Percentiles rank a stretch among this genome's conserved stretches.
Conservation (phyloP, 2,888 invertebrate species). For the Pristionchus entomophagus region DNA sequence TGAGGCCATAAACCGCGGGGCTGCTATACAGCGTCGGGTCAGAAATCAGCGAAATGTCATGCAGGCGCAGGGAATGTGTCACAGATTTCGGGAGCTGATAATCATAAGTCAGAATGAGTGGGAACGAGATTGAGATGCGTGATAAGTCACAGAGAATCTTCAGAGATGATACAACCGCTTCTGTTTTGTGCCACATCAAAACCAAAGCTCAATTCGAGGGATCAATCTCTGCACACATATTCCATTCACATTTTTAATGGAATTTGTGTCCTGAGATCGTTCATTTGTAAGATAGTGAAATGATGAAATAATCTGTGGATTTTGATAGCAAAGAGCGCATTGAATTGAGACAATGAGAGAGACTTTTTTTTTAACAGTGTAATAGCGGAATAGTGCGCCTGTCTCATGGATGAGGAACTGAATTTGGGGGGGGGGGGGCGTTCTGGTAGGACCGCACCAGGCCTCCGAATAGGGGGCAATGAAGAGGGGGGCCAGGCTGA, state of each 20-base stretch:
- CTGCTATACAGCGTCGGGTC: neutral
- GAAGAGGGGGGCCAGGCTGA: constrained; percentile 53
- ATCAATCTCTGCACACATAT: no score
- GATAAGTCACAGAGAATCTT: neutral
- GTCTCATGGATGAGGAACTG: no score
- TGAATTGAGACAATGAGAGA: no score
- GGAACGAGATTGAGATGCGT: neutral
- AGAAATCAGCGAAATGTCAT: neutral
- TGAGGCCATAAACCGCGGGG: neutral
- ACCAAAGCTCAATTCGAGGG: no score
- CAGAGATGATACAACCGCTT: no score
- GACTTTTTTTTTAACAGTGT: no score
- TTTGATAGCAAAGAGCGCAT: no score
- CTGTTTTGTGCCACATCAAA: no score
- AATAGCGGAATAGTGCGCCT: no score
- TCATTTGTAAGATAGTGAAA: neutral
- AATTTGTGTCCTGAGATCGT: neutral
- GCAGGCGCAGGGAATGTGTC: neutral
- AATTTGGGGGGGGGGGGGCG: neutral
- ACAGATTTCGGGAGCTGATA: neutral
- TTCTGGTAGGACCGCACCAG: neutral
- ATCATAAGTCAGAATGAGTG: neutral
- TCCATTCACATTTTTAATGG: no score
- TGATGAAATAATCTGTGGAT: neutral
- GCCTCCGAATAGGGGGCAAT: constrained; percentile 8